Conservation (phyloP, 2,888 invertebrate species). For the Scaptomyza cyrtandrae region DNA sequence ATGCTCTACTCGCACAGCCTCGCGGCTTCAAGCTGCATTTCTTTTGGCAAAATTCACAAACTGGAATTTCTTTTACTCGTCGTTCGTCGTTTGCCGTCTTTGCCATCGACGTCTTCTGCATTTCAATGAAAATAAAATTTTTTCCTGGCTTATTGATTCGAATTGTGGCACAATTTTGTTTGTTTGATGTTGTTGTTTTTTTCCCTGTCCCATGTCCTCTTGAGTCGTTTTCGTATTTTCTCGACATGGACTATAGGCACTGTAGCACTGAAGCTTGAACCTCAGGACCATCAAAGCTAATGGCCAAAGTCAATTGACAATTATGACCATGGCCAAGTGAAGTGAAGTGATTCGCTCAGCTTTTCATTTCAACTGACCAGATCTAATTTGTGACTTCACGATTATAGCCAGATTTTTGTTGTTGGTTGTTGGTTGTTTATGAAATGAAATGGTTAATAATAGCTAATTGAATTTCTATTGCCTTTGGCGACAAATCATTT, state of each 20-base stretch:
- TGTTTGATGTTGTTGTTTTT: constrained; percentile 10
- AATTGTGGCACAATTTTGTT: constrained; percentile 61
- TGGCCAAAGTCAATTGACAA: constrained; percentile 83
- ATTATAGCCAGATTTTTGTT: constrained; percentile 39
- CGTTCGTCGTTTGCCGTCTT: constrained; percentile 42
- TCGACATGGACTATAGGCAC: constrained; percentile 21
- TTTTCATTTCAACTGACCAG: constrained; percentile 59
- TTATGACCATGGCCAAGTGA: constrained; percentile 75
- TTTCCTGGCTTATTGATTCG: constrained; percentile 64
- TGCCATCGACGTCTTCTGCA: constrained; percentile 55
- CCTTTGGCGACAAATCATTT: constrained; percentile 78
- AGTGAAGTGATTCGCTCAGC: constrained; percentile 71
- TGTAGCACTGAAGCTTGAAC: background rate
- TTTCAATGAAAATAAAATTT: constrained; percentile 75
- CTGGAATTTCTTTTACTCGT: constrained; percentile 78
- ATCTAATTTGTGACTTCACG: constrained; percentile 63
- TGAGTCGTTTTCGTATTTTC: constrained; percentile 21
- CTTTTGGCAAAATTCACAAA: constrained; percentile 57
- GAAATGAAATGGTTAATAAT: constrained; percentile 78
- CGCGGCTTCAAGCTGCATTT: constrained; percentile 59
- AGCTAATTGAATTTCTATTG: constrained; percentile 79
- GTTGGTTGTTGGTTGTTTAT: constrained; percentile 53
- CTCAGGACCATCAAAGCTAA: constrained; percentile 59
- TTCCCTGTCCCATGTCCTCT: constrained; percentile 19
- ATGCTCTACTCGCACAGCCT: constrained; percentile 13